A percentile compares a stretch with the other conserved stretches of the same genome.
Conservation (phyloP, 2,888 invertebrate genomes). For the Shargacucullia verbasci region DNA sequence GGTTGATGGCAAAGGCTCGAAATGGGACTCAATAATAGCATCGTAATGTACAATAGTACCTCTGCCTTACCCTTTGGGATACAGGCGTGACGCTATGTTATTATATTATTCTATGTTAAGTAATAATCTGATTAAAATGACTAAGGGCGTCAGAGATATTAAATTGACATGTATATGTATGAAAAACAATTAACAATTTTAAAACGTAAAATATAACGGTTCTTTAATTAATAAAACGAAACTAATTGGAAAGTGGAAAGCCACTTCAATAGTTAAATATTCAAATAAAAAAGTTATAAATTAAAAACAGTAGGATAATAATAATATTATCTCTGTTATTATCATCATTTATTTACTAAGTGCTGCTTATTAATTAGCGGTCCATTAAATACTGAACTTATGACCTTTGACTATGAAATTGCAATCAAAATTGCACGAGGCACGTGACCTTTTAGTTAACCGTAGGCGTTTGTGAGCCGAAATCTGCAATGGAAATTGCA, state of each 20-base stretch:
- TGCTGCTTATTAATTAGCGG: neutral
- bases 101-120: too few species aligned
- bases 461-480: slow-evolving; percentile 24
- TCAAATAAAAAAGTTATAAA: neutral
- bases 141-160: too few species aligned
- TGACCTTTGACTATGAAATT: slow-evolving; percentile 20
- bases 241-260: neutral
- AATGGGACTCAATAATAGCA: too few species aligned
- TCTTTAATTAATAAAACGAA: neutral
- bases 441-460: slow-evolving; percentile 25
- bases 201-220: too few species aligned
- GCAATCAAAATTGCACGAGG: slow-evolving; percentile 16
- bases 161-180: too few species aligned
- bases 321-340: too few species aligned
- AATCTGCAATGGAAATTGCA: slow-evolving; percentile 34
- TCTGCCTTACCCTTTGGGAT: too few species aligned
- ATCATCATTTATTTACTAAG: neutral
- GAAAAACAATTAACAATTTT: too few species aligned
- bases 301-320: neutral
- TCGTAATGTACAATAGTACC: too few species aligned
- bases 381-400: slow-evolving; percentile 2
- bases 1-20: too few species aligned
- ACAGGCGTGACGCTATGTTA: too few species aligned
- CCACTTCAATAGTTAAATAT: neutral
- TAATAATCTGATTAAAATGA: too few species aligned